phyloP scores from a whole-genome alignment of 1,140 invertebrate species.

The Caerostris darwini region DNA sequence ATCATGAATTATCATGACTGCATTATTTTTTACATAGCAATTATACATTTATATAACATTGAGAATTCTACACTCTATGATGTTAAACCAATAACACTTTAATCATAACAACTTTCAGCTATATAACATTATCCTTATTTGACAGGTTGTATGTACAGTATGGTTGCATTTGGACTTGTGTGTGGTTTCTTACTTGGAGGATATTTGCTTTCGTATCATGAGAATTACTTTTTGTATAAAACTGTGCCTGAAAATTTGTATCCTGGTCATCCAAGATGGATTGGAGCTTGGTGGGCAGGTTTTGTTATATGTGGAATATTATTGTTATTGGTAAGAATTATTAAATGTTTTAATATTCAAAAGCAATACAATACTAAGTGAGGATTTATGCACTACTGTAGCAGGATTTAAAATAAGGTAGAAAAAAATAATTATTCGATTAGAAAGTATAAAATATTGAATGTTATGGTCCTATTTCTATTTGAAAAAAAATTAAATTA shows the following conservation, averaged over 20 bases:
- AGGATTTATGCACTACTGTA: too few relatives aligned
- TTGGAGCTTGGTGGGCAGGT: slow-evolving; percentile 84
- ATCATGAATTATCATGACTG: background rate
- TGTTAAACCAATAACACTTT: too few relatives aligned
- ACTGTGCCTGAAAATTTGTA: slow-evolving; percentile 79
- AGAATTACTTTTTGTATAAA: slow-evolving; percentile 82
- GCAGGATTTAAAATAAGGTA: too few relatives aligned
- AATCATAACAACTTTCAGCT: background rate
- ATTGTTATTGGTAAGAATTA: slow-evolving; percentile 80
- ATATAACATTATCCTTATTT: background rate
- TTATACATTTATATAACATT: too few relatives aligned
- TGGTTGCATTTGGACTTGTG: slow-evolving; percentile 85
- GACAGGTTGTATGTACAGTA: slow-evolving; percentile 84
- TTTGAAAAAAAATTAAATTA: too few relatives aligned
- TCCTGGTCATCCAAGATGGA: slow-evolving; percentile 83
- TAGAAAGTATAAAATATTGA: too few relatives aligned
- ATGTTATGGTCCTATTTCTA: too few relatives aligned
- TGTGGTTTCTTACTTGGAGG: slow-evolving; percentile 84
- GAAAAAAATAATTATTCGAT: too few relatives aligned
- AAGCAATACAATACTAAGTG: too few relatives aligned
- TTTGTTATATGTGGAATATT: slow-evolving; percentile 81
- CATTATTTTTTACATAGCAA: background rate
- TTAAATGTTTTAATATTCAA: too few relatives aligned
- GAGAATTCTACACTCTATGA: too few relatives aligned
- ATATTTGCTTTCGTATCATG: slow-evolving; percentile 83